phyloP scores from a whole-genome alignment of 2,888 invertebrate genomes.

The Dorcus hopei region DNA sequence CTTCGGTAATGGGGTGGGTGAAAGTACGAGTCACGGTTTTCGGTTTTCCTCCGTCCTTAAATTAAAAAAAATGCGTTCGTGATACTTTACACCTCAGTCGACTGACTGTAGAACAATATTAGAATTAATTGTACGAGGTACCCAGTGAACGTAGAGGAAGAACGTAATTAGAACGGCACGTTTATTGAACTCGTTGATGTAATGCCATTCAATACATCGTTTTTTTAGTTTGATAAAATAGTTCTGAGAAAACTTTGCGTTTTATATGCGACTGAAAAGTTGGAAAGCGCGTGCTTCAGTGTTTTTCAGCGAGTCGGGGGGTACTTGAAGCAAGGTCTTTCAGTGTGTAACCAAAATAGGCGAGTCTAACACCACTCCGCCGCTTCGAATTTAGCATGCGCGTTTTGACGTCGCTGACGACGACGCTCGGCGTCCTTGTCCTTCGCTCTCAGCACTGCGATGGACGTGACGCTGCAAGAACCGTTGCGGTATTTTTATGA shows the following conservation, averaged over 20 bases:
- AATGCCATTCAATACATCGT: too few relatives aligned
- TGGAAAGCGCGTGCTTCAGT: not conserved
- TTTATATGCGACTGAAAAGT: too few relatives aligned
- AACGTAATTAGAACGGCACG: too few relatives aligned
- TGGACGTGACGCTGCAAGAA: not conserved
- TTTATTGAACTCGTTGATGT: too few relatives aligned
- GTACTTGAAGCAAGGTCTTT: slow-evolving; percentile 24
- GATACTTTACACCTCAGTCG: too few relatives aligned
- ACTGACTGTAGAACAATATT: too few relatives aligned
- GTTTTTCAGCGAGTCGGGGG: slow-evolving; percentile 24
- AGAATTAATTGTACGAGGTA: too few relatives aligned
- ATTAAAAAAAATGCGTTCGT: slow-evolving; percentile 5
- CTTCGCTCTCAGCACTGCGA: not conserved
- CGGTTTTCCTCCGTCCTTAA: slow-evolving; percentile 43
- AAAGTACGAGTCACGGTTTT: slow-evolving; percentile 42
- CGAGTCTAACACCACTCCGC: slow-evolving; percentile 15
- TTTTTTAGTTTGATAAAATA: too few relatives aligned
- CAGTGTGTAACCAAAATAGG: slow-evolving; percentile 31
- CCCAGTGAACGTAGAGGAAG: too few relatives aligned
- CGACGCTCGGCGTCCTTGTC: not conserved
- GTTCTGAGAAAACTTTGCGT: too few relatives aligned
- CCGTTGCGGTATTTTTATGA: slow-evolving; percentile 21
- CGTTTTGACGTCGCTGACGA: not conserved
- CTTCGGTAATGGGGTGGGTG: slow-evolving; percentile 51
- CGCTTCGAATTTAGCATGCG: not conserved